phyloP scores from a whole-genome alignment of 1,140 invertebrate species.

The Brachionus plicatilis region DNA sequence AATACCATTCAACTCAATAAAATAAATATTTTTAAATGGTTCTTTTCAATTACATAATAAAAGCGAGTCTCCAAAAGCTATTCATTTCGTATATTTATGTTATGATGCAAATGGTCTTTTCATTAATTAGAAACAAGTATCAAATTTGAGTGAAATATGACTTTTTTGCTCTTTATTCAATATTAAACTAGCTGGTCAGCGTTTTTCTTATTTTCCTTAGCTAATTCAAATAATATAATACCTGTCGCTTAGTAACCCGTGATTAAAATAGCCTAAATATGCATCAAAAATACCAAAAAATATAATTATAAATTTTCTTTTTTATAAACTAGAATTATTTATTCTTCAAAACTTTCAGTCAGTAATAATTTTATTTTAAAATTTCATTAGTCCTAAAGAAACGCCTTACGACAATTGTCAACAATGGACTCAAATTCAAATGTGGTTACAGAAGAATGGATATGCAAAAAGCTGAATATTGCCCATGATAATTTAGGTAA shows the following conservation, averaged over 20 bases:
- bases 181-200: neutral
- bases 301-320: conserved; percentile 7
- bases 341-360: neutral
- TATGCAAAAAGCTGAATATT: conserved; percentile 50
- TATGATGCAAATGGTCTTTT: neutral
- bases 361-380: neutral
- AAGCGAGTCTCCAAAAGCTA: neutral
- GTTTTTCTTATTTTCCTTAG: conserved; percentile 2
- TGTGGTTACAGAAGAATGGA: conserved; percentile 50
- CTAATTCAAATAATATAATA: neutral
- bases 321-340: neutral
- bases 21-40: neutral
- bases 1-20: neutral
- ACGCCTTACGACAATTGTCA: too few species aligned
- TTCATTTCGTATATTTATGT: neutral
- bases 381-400: neutral
- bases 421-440: conserved; percentile 5
- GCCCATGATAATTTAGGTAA: conserved; percentile 53
- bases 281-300: neutral
- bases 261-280: conserved; percentile 25
- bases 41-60: neutral
- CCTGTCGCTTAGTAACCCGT: conserved; percentile 17
- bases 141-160: conserved; percentile 10
- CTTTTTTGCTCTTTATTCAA: neutral
- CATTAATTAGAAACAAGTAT: neutral